Percentiles rank a stretch among this genome's conserved stretches.
phyloP scores from a whole-genome alignment of 2,797 vertebrate genomes.

The Morus bassanus region DNA sequence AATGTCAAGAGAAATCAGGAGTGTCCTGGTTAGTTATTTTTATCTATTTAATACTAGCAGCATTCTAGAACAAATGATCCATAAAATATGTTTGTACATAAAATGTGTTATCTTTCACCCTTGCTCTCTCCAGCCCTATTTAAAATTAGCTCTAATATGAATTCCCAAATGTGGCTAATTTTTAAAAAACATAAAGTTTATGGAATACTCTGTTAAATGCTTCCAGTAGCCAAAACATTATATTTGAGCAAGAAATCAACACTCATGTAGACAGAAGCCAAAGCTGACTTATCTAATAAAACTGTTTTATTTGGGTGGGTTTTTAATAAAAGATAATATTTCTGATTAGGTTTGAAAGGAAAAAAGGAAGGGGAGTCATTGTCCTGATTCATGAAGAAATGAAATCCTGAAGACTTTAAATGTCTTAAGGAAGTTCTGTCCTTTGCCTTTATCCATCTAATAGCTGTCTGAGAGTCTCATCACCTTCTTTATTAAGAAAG shows the following conservation, averaged over 20 bases:
- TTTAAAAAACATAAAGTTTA: neutral
- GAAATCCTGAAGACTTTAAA: neutral
- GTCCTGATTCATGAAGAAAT: neutral
- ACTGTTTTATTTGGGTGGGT: neutral
- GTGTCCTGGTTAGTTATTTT: neutral
- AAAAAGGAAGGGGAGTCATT: neutral
- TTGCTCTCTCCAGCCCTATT: neutral
- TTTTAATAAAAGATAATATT: neutral
- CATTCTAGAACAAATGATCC: neutral
- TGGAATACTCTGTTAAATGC: neutral
- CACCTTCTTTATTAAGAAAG: neutral
- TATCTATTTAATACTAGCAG: neutral
- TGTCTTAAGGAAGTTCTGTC: fast-evolving
- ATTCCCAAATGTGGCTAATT: neutral
- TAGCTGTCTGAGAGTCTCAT: neutral
- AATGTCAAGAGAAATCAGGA: neutral
- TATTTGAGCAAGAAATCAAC: neutral
- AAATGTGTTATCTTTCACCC: neutral
- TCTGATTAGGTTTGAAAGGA: neutral
- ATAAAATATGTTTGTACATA: neutral
- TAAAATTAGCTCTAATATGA: neutral
- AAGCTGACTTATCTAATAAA: neutral
- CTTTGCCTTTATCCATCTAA: neutral
- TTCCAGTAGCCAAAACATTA: neutral
- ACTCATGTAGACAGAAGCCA: neutral